Evolutionary conservation across 2,888 invertebrate species (phyloP).

Genomic region (Xanthia icteritia): DNA sequence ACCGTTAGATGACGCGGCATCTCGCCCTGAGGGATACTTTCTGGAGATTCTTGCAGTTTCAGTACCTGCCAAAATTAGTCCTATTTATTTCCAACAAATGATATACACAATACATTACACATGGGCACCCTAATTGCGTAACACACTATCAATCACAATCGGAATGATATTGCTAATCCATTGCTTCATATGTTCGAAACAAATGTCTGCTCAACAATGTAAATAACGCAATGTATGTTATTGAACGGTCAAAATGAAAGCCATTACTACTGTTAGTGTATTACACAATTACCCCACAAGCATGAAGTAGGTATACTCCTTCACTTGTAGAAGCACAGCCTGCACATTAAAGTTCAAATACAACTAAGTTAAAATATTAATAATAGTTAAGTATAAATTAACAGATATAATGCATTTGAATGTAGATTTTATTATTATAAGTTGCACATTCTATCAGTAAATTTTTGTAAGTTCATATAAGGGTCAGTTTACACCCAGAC

Average conservation of each 20-base stretch:
- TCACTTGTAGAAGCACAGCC: neutral
- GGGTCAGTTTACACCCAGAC: too few relatives aligned
- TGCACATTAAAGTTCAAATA: neutral
- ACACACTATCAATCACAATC: too few relatives aligned
- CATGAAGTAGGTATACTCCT: too few relatives aligned
- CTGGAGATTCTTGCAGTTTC: constrained; percentile 99
- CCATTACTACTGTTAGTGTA: too few relatives aligned
- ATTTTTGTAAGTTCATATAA: neutral
- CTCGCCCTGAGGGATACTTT: constrained; percentile 97
- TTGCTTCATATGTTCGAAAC: too few relatives aligned
- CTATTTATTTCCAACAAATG: neutral
- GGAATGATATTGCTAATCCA: too few relatives aligned
- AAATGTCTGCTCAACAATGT: too few relatives aligned
- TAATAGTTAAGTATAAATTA: neutral
- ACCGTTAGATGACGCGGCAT: constrained; percentile 98
- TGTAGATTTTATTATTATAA: neutral
- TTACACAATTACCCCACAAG: too few relatives aligned
- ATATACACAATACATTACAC: neutral
- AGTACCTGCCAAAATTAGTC: constrained; percentile 89
- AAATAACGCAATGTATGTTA: too few relatives aligned
- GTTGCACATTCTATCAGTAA: neutral
- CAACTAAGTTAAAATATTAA: neutral
- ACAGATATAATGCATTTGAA: neutral
- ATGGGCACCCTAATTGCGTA: too few relatives aligned
- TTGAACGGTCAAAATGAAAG: too few relatives aligned